Conservation (phyloP, 2,113 vertebrate genomes). For the Pteropus alecto region DNA sequence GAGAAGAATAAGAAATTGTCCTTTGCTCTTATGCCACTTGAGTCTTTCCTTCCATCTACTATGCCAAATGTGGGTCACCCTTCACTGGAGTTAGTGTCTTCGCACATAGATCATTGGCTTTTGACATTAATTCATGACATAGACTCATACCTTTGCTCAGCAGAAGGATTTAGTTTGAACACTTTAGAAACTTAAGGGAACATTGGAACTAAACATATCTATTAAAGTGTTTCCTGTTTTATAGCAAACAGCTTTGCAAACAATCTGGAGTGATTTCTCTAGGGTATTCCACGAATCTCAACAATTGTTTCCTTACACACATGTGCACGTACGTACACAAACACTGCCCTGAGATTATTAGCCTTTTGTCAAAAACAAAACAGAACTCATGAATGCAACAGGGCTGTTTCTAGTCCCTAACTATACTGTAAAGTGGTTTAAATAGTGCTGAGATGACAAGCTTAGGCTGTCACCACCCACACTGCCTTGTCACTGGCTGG, state of each 20-base stretch:
- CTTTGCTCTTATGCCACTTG: not conserved
- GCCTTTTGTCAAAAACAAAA: not conserved
- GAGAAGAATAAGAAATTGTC: not conserved
- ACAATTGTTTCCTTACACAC: not conserved
- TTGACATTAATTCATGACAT: not conserved
- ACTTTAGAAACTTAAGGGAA: not conserved
- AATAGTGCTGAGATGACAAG: not conserved
- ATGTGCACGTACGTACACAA: not conserved
- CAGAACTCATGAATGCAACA: not conserved
- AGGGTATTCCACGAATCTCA: not conserved
- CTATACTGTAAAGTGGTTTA: not conserved
- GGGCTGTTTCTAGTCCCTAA: not conserved
- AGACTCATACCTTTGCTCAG: not conserved
- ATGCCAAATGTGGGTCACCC: not conserved
- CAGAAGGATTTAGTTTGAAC: not conserved
- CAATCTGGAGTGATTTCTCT: not conserved
- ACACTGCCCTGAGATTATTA: not conserved
- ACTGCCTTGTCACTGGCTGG: not conserved
- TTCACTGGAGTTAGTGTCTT: not conserved
- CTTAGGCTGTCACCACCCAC: not conserved
- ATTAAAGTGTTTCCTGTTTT: not conserved
- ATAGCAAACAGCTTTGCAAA: not conserved
- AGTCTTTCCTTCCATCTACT: not conserved
- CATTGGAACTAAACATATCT: not conserved
- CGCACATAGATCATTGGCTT: rapidly evolving